Evolutionary conservation across 2,797 vertebrate genomes (phyloP), one percentile per base, ranked within the genome.

Genomic region (Sebastes dallii): DNA sequence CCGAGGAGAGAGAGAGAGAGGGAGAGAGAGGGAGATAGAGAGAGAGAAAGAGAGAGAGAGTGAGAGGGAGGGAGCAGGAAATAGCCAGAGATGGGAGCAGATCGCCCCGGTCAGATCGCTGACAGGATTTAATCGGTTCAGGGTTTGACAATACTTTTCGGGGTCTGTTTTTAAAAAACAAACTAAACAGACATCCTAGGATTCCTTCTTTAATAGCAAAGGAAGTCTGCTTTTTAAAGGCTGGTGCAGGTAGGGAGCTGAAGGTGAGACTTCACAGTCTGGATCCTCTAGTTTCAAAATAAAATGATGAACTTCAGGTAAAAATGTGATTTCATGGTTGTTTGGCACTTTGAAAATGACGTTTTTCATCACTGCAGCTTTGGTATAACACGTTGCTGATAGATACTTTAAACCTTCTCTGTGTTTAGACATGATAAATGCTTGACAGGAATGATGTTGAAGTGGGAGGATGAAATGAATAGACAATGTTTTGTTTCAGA

Each of bases 281-380:
- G 81, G 84, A 88, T 75, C 64, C 27, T 85, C 50, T 29, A 60
- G 46, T 70, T 58, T 71, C 58, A 59, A 71, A 79, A 55, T 14
- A 66, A 59, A 78, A 72, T 25, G 75, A 70, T 69, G 75, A 80
- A n/a, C 80, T 81, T 55, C 79, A 86, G 85, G 81, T 89, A 81
- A 87, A 80, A 81, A 81, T 46, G 22, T 14, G 7, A 67, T 77
- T 78, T 75, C 50, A 12, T 66, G 66, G 18, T 20, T 75, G 61
- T 76, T 71, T 76, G 18, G 18, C 25, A 50, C 54, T 78, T 67
- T 80, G 27, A 59, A 69, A 30, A 52, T 69, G 3, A 68, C 54
- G 22, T 68, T 25, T 59, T 9, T 64, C 14, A 54, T 82, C 36
- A 39, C 34, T 69, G 16, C 56, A 18, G 67, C 1, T 68, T 59